These are phyloP conservation scores for Pterois miles DNA, from an alignment of 2,797 vertebrate genomes.

Conservation along the genomic window DNA sequence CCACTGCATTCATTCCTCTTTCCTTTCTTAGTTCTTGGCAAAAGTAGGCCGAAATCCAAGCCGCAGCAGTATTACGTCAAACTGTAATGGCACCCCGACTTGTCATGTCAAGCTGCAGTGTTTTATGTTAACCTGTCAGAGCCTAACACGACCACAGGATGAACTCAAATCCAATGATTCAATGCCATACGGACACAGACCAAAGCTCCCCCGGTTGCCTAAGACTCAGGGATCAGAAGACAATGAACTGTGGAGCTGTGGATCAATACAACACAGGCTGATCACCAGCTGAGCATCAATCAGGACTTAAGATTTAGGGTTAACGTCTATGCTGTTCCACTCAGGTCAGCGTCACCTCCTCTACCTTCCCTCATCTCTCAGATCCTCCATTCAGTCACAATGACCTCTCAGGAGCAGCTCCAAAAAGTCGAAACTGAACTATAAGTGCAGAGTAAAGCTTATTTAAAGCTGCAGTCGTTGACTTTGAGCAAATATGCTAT, in stretches of 20 bases:
- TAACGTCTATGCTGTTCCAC: background rate
- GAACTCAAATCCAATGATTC: conserved; percentile 38
- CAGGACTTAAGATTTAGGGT: background rate
- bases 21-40: conserved; percentile 61
- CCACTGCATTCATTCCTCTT: conserved; percentile 34
- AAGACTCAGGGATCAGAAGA: conserved; percentile 21
- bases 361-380: background rate
- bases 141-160: conserved; percentile 15
- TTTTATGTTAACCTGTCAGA: conserved; percentile 51
- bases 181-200: conserved; percentile 5
- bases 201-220: background rate
- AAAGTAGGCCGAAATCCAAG: conserved; percentile 52
- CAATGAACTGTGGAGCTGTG: conserved; percentile 18
- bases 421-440: conserved; percentile 25
- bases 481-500: too few relatives aligned
- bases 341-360: conserved; percentile 6
- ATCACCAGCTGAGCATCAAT: conserved; percentile 20
- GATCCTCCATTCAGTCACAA: background rate
- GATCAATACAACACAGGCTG: conserved; percentile 11
- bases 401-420: conserved; percentile 11
- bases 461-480: conserved; percentile 22
- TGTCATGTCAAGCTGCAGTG: conserved; percentile 36
- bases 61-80: conserved; percentile 42
- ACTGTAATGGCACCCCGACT: conserved; percentile 49
- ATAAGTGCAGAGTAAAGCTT: conserved; percentile 50